Evolutionary conservation across 35 echinoderm and acorn worm genomes (phyloP).

Genomic region (Ptychodera flava): DNA sequence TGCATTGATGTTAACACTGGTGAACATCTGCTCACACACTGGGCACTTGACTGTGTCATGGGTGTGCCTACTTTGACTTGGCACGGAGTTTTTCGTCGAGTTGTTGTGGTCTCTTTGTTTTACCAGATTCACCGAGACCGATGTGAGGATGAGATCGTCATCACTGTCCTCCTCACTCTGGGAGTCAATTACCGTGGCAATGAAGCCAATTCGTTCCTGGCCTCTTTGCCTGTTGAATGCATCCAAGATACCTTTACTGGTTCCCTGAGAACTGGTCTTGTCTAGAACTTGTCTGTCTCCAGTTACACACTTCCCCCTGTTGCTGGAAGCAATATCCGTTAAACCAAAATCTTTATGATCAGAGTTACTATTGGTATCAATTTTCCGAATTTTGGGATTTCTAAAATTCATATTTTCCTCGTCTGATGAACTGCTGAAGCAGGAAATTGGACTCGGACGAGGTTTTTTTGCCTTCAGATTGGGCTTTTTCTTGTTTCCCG

Average conservation of each 20-base stretch:
- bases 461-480: background rate
- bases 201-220: too few relatives aligned
- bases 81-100: background rate
- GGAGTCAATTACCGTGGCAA: too few relatives aligned
- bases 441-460: background rate
- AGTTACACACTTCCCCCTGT: too few relatives aligned
- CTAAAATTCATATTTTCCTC: background rate
- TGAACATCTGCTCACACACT: slow-evolving; percentile 22
- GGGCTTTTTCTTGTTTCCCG: too few relatives aligned
- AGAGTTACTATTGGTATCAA: too few relatives aligned
- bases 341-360: too few relatives aligned
- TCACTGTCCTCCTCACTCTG: too few relatives aligned
- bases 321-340: too few relatives aligned
- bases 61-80: background rate
- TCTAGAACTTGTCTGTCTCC: too few relatives aligned
- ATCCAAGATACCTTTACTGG: too few relatives aligned
- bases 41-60: slow-evolving; percentile 25
- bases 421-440: background rate
- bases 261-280: too few relatives aligned
- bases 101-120: background rate
- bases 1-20: slow-evolving; percentile 35
- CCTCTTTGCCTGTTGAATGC: background rate
- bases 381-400: background rate
- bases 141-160: slow-evolving; percentile 3
- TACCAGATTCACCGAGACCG: background rate